These are phyloP conservation scores for Eciton burchellii DNA, from an alignment of 1,140 invertebrate species.

Conservation along the genomic window DNA sequence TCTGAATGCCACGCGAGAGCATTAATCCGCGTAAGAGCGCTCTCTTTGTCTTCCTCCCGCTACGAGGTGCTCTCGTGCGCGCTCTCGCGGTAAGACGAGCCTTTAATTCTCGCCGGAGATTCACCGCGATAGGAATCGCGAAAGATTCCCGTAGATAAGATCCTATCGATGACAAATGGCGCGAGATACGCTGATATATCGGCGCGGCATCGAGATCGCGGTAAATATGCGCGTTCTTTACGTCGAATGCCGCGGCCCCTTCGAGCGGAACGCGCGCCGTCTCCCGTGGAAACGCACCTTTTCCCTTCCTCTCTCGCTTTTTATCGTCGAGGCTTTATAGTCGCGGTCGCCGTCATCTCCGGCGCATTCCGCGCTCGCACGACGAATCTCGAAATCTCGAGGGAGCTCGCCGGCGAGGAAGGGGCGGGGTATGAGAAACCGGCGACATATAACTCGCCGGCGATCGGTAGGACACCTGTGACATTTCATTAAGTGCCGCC, in stretches of 20 bases:
- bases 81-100: background rate
- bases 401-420: constrained; percentile 38
- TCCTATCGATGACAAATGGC: background rate
- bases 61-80: background rate
- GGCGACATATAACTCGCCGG: constrained; percentile 82
- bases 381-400: constrained; percentile 68
- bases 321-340: constrained; percentile 10
- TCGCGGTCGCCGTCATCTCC: constrained; percentile 51
- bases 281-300: constrained; percentile 9
- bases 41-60: background rate
- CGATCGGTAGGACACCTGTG: constrained; percentile 85
- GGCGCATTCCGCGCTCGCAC: constrained; percentile 66
- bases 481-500: constrained; percentile 85
- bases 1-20: background rate
- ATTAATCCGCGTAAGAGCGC: too few species aligned
- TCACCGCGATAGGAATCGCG: background rate
- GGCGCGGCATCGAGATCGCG: constrained; percentile 1
- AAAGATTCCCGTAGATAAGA: background rate
- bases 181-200: constrained; percentile 22
- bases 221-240: background rate
- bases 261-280: constrained; percentile 28
- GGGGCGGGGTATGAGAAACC: constrained; percentile 80
- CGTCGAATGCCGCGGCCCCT: background rate
- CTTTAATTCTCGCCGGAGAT: background rate
- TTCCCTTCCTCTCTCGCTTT: background rate